These are phyloP conservation scores for Brachyhypopomus gauderio DNA, from an alignment of 2,113 vertebrate genomes.

Conservation along the genomic window DNA sequence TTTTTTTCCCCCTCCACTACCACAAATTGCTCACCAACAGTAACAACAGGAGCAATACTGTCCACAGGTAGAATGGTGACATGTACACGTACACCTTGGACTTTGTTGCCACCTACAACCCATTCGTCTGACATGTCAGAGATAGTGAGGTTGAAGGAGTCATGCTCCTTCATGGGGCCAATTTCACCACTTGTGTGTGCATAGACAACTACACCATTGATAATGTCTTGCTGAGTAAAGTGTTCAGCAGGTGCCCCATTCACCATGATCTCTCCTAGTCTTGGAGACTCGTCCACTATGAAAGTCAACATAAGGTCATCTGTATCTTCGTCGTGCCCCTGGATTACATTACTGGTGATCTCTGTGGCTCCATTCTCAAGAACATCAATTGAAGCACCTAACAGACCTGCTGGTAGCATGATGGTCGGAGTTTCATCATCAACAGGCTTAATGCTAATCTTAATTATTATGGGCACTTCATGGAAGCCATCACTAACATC, in stretches of 20 bases:
- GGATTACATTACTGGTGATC: conserved; percentile 87
- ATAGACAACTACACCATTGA: conserved; percentile 88
- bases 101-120: conserved; percentile 80
- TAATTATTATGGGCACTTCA: conserved; percentile 85
- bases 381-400: conserved; percentile 88
- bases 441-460: conserved; percentile 80
- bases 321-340: conserved; percentile 80
- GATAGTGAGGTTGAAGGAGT: conserved; percentile 89
- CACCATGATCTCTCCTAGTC: conserved; percentile 83
- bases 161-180: conserved; percentile 81
- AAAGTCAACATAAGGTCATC: conserved; percentile 91
- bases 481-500: conserved; percentile 91
- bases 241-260: conserved; percentile 77
- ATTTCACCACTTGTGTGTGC: conserved; percentile 90
- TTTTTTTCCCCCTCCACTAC: conserved; percentile 82
- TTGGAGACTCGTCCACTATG: conserved; percentile 84
- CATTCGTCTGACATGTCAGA: conserved; percentile 89
- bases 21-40: conserved; percentile 69
- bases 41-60: conserved; percentile 78
- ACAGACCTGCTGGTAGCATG: conserved; percentile 81
- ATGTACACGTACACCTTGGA: conserved; percentile 85
- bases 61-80: conserved; percentile 93
- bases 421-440: conserved; percentile 80
- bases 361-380: conserved; percentile 88
- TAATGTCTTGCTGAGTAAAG: conserved; percentile 92